phyloP scores from a whole-genome alignment of 2,113 vertebrate species.

The Stegostoma tigrinum region DNA sequence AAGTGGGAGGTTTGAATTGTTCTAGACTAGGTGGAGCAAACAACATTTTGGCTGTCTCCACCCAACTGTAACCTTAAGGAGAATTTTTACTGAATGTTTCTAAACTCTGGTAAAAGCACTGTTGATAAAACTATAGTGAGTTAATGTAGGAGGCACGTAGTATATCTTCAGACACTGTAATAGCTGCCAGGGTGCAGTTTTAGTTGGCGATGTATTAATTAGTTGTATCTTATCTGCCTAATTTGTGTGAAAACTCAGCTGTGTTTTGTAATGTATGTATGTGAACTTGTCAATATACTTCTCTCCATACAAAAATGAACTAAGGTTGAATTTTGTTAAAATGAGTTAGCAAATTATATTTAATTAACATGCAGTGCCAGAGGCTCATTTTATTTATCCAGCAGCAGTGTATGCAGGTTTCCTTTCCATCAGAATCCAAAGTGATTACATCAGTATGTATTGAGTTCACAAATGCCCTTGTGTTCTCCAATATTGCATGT shows the following conservation, averaged over 20 bases:
- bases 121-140: background rate
- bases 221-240: background rate
- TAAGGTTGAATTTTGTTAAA: background rate
- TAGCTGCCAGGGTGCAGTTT: background rate
- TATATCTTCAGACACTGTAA: background rate
- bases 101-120: background rate
- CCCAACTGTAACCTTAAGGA: background rate
- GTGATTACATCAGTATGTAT: slow-evolving; percentile 36
- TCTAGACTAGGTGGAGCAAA: background rate
- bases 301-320: background rate
- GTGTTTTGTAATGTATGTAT: background rate
- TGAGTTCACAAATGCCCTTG: slow-evolving; percentile 32
- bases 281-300: background rate
- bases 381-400: slow-evolving; percentile 5
- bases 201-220: background rate
- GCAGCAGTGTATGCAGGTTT: slow-evolving; percentile 19
- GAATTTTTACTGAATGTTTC: background rate
- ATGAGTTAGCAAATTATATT: background rate
- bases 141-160: background rate
- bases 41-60: background rate
- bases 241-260: background rate
- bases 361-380: background rate
- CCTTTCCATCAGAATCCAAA: slow-evolving; percentile 16
- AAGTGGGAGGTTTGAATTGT: background rate
- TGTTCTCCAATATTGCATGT: slow-evolving; percentile 24